Base-by-base conservation (phyloP, 2,113 vertebrate genomes). In the Condylura cristata region DNA sequence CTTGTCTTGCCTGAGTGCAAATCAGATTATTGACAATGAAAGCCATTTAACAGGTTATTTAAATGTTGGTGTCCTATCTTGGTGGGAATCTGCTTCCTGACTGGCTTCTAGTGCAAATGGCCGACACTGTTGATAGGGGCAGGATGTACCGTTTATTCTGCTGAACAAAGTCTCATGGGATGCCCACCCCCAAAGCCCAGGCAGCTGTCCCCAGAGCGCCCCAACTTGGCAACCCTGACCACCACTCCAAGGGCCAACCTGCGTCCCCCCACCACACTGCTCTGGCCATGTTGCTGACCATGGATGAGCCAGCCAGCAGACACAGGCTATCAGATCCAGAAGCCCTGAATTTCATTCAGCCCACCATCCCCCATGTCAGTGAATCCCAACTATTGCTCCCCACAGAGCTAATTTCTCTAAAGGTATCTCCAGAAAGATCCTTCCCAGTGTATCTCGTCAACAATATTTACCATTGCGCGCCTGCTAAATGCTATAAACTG, bases 1-100 rank as follows among this genome's bases (percentile, higher is more conserved):
- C 95, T 88, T 94, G 95, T 97, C 96, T 97, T 96, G 95, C 84
- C 65, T 32, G 76, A 84, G 83, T 81, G 93, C 95, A 94, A 94
- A 96, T 97, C 96, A 89, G 96, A 86, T 89, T 96, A 97, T 96
- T 68, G 97, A 90, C 96, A 97, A 44, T 24, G 85, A 81, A 75
- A 89, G 96, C 96, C 75, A 94, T 91, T 96, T 96, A 95, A 81
- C 93, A 65, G 96, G 91, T 94, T 95, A 95, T 97, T 96, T 96
- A 95, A 95, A 72, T 90, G 81, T 65, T 16, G 58, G 83, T 46
- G 66, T 61, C 93, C 94, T 93, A 95, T 96, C 91, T 71, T 6
- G 0, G 51, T 82, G 86, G 79, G 65, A 93, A 93, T 96, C 96
- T 96, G 87, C 88, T 79, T 84, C 92, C 75, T n/a, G 30, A 65